Conservation (phyloP, 2,797 vertebrate genomes). For the Chaetophractus vellerosus region DNA sequence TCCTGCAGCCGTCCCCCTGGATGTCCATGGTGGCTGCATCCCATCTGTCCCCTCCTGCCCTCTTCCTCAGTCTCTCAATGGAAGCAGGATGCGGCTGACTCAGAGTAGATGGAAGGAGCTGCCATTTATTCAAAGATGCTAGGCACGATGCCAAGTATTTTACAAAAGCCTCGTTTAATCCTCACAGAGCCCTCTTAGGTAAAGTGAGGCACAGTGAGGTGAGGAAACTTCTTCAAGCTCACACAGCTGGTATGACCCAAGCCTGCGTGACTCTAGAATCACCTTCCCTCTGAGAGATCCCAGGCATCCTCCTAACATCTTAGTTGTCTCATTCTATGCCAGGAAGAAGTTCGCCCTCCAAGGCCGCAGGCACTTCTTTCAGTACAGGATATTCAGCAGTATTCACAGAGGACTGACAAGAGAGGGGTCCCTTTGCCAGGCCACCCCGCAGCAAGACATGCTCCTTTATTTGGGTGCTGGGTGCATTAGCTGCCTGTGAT, state of each 20-base stretch:
- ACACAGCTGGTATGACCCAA: conserved; percentile 9
- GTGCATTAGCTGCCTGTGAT: conserved; percentile 78
- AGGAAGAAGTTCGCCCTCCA: conserved; percentile 12
- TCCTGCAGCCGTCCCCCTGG: neutral
- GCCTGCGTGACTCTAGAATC: neutral
- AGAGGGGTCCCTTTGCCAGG: conserved; percentile 59
- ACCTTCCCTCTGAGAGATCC: neutral
- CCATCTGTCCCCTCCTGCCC: neutral
- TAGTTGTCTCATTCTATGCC: neutral
- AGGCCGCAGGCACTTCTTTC: neutral
- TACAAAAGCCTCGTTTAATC: conserved; percentile 8
- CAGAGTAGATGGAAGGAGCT: neutral
- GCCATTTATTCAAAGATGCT: neutral
- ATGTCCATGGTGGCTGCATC: neutral
- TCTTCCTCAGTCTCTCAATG: neutral
- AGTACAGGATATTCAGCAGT: neutral
- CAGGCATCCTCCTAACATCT: neutral
- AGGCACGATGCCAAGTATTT: neutral
- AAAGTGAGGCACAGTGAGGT: conserved; percentile 32
- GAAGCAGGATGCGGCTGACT: neutral
- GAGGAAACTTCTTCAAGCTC: conserved; percentile 59
- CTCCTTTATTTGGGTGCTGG: conserved; percentile 82
- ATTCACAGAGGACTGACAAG: conserved; percentile 63
- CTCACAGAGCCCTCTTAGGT: neutral
- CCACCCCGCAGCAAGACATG: conserved; percentile 64